phyloP scores from a whole-genome alignment of 2,888 invertebrate genomes.

The Coelinius sp. region DNA sequence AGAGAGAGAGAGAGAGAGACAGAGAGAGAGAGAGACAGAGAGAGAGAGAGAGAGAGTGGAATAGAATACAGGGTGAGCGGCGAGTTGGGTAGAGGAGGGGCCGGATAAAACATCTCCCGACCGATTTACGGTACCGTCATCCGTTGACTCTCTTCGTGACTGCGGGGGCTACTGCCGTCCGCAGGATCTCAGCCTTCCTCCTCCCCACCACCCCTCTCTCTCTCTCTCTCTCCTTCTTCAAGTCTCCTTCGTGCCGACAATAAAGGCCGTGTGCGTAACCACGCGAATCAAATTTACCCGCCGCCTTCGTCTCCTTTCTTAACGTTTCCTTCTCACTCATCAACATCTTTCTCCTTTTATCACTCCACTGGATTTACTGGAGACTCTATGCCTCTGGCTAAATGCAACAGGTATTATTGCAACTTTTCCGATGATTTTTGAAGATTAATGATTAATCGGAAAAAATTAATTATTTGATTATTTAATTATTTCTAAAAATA shows the following conservation, averaged over 20 bases:
- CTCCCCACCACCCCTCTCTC: conserved; percentile 29
- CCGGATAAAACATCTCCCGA: conserved; percentile 41
- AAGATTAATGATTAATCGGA: not conserved
- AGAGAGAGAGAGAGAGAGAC: conserved; percentile 13
- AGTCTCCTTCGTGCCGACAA: conserved; percentile 4
- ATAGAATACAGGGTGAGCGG: conserved; percentile 19
- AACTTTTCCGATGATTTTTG: not conserved
- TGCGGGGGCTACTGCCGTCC: conserved; percentile 28
- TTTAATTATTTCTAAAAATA: not conserved
- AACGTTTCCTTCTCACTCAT: not conserved
- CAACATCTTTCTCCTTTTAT: not conserved
- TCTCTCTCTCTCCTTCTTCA: conserved; percentile 6
- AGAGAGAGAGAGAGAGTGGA: conserved; percentile 23
- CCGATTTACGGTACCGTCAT: conserved; percentile 47
- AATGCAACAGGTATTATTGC: conserved; percentile 16
- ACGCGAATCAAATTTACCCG: conserved; percentile 10
- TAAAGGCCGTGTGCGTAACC: conserved; percentile 17
- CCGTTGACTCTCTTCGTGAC: conserved; percentile 18
- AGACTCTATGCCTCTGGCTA: not conserved
- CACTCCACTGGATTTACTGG: not conserved
- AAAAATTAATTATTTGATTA: not conserved
- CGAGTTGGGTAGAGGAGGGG: conserved; percentile 30
- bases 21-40: conserved; percentile 21
- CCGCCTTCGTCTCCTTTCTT: not conserved
- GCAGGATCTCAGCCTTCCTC: conserved; percentile 22